Evolutionary conservation across 2,797 vertebrate species (phyloP).

Genomic region (Sphenodon punctatus): DNA sequence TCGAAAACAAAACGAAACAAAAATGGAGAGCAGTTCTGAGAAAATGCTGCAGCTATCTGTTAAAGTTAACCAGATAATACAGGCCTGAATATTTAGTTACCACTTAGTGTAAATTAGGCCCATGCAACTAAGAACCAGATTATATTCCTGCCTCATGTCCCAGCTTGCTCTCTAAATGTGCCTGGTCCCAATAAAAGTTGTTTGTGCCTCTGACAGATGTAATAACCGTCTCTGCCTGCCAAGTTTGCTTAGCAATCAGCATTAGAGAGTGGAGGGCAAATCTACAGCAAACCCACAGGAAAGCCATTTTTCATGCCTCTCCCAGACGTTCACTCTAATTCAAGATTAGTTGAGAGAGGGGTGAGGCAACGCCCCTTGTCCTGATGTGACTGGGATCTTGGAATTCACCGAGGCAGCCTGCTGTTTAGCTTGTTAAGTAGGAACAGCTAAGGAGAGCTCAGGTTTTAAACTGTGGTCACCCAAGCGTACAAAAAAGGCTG

Average conservation of each 20-base stretch:
- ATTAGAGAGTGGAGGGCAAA: neutral
- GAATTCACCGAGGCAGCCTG: neutral
- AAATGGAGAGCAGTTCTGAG: accelerated
- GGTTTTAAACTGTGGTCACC: neutral
- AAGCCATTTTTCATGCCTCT: neutral
- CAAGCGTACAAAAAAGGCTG: slow-evolving; percentile 5
- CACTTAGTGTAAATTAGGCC: too few species aligned
- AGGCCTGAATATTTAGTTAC: neutral
- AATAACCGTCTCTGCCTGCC: slow-evolving; percentile 37
- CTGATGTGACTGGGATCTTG: neutral
- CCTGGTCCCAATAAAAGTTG: slow-evolving; percentile 9
- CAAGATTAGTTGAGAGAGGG: neutral
- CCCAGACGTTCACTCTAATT: slow-evolving; percentile 24
- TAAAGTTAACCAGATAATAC: neutral
- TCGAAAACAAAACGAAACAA: slow-evolving; percentile 22
- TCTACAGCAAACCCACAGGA: slow-evolving; percentile 20
- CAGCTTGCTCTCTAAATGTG: slow-evolving; percentile 2
- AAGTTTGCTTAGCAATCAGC: slow-evolving; percentile 36
- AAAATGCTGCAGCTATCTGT: neutral
- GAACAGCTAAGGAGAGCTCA: neutral
- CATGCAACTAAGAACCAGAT: neutral
- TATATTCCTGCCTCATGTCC: slow-evolving; percentile 6
- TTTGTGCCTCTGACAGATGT: slow-evolving; percentile 23
- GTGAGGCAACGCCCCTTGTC: neutral
- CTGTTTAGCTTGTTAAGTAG: neutral